Evolutionary conservation across 2,797 vertebrate genomes (phyloP).

Genomic region (Melanotaenia boesemani): DNA sequence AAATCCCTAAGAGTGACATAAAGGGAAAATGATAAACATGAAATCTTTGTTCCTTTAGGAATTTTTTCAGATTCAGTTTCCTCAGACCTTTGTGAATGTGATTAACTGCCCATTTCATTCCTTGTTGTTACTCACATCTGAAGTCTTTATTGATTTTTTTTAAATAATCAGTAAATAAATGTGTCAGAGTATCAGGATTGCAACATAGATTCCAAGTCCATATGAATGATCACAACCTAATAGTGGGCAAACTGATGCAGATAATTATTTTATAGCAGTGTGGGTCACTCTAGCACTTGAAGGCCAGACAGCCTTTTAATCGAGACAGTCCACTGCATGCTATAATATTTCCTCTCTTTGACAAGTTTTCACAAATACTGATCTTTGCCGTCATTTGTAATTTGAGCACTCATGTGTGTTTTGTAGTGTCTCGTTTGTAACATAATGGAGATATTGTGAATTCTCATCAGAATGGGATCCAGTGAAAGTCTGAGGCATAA

Average conservation of each 20-base stretch:
- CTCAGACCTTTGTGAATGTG: no score
- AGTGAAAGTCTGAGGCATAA: conserved; percentile 30
- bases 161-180: background rate
- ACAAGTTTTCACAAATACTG: conserved; percentile 9
- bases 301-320: background rate
- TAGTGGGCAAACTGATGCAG: conserved; percentile 2
- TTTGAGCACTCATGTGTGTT: conserved; percentile 19
- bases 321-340: conserved; percentile 6
- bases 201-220: background rate
- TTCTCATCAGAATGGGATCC: conserved; percentile 25
- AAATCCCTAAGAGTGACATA: conserved; percentile 7
- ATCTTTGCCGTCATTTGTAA: conserved; percentile 24
- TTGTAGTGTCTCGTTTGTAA: conserved; percentile 16
- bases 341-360: conserved; percentile 21
- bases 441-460: conserved; percentile 27
- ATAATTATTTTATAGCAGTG: conserved; percentile 5
- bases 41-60: no score
- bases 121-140: background rate
- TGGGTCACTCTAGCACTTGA: conserved; percentile 3
- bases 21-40: no score
- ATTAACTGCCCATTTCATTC: no score
- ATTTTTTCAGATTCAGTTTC: no score
- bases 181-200: background rate
- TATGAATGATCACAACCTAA: background rate
- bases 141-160: conserved; percentile 1